Conservation (phyloP, 2,113 vertebrate genomes). For the Neodontobutis hainanensis region DNA sequence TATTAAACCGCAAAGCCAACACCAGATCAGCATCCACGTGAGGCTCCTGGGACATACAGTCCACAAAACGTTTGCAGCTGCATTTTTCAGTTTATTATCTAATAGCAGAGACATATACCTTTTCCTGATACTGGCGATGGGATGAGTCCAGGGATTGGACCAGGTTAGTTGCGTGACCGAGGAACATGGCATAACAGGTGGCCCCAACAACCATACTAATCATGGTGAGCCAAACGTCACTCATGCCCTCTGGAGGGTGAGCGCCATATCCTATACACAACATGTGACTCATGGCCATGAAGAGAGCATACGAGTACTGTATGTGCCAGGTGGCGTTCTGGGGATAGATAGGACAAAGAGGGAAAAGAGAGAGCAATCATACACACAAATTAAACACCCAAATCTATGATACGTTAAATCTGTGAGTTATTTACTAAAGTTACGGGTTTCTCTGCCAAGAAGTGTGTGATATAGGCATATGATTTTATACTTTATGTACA, state of each 20-base stretch:
- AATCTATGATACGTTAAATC: too few relatives aligned
- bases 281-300: slow-evolving; percentile 86
- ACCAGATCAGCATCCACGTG: slow-evolving; percentile 36
- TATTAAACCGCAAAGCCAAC: slow-evolving; percentile 47
- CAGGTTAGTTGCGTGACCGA: slow-evolving; percentile 93
- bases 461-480: too few relatives aligned
- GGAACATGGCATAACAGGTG: slow-evolving; percentile 90
- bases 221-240: slow-evolving; percentile 98
- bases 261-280: slow-evolving; percentile 88
- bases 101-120: slow-evolving; percentile 79
- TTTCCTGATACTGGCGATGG: slow-evolving; percentile 94
- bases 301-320: slow-evolving; percentile 94
- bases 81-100: slow-evolving; percentile 9
- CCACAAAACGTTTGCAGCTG: slow-evolving; percentile 7
- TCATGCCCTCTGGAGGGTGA: slow-evolving; percentile 89
- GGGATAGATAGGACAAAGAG: neutral
- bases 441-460: too few relatives aligned
- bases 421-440: too few relatives aligned
- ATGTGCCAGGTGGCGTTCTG: slow-evolving; percentile 96
- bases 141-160: slow-evolving; percentile 96
- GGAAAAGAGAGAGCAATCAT: neutral
- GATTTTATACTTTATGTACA: too few relatives aligned
- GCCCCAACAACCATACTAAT: slow-evolving; percentile 95
- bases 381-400: neutral
- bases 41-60: slow-evolving; percentile 16